A percentile compares a stretch with the other conserved stretches of the same genome.
phyloP scores from a whole-genome alignment of 2,113 vertebrate species.

The Cinclus cinclus region DNA sequence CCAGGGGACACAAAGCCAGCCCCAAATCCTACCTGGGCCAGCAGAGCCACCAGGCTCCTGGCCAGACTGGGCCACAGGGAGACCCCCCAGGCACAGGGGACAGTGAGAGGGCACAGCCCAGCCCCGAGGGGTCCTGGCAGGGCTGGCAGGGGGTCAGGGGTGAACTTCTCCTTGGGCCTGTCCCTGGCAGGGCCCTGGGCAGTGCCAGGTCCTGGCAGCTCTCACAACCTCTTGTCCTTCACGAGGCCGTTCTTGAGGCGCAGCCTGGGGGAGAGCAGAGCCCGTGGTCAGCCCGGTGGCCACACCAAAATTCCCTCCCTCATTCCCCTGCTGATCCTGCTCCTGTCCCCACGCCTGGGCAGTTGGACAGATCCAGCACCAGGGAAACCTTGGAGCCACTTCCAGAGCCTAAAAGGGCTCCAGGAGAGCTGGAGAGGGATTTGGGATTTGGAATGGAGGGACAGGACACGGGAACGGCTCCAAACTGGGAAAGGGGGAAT shows the following conservation, averaged over 20 bases:
- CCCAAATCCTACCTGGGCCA: conserved; percentile 5
- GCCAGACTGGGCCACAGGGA: background rate
- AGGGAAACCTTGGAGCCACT: background rate
- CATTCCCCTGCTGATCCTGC: accelerated
- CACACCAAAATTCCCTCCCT: accelerated
- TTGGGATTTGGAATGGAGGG: accelerated
- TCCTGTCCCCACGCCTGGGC: accelerated
- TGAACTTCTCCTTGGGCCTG: background rate
- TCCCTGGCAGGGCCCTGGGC: background rate
- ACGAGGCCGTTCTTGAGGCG: conserved; percentile 83
- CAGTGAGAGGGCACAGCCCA: background rate
- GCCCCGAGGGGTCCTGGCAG: background rate
- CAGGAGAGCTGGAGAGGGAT: background rate
- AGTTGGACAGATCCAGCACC: background rate
- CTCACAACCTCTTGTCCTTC: conserved; percentile 85
- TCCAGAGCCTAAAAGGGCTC: background rate
- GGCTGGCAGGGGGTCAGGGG: background rate
- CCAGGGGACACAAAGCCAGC: background rate
- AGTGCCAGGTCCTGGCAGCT: background rate
- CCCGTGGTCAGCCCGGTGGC: accelerated
- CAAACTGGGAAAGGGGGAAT: too few relatives aligned
- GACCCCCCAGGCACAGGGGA: background rate
- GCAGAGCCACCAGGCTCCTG: background rate
- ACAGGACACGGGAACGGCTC: background rate
- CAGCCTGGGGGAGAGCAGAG: conserved; percentile 53